Percentiles rank a stretch among this genome's conserved stretches.
Evolutionary conservation across 2,888 invertebrate species (phyloP).

Genomic region (Cactoblastis cactorum): DNA sequence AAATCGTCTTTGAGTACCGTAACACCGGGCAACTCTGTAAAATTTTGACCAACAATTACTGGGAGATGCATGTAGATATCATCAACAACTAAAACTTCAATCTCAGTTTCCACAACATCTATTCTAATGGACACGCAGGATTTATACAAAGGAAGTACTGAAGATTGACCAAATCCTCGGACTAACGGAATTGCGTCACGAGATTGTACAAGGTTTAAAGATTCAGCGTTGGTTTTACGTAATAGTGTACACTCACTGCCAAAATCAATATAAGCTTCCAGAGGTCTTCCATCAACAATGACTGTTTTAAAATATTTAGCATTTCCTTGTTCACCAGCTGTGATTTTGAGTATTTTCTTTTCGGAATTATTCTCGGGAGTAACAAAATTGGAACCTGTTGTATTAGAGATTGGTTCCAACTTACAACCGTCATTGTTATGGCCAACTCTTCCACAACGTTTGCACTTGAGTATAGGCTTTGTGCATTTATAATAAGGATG

Average conservation of each 20-base stretch:
- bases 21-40: background rate
- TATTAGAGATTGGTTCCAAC: background rate
- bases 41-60: background rate
- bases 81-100: background rate
- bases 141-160: background rate
- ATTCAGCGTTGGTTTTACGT: background rate
- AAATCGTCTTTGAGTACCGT: too few species aligned
- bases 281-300: background rate
- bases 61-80: background rate
- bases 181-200: background rate
- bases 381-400: background rate
- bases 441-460: slow-evolving; percentile 16
- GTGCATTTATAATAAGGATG: slow-evolving; percentile 13
- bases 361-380: background rate
- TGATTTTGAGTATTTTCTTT: background rate
- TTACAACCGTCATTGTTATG: background rate
- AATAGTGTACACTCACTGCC: background rate
- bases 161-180: background rate
- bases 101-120: background rate
- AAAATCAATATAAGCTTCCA: background rate
- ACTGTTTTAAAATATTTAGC: too few species aligned
- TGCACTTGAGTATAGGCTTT: slow-evolving; percentile 15
- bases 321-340: background rate
- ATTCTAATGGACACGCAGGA: background rate
- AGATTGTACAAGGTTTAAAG: background rate